phyloP scores from a whole-genome alignment of 92 coral and sea anemone genomes.

The Heteractis magnifica region DNA sequence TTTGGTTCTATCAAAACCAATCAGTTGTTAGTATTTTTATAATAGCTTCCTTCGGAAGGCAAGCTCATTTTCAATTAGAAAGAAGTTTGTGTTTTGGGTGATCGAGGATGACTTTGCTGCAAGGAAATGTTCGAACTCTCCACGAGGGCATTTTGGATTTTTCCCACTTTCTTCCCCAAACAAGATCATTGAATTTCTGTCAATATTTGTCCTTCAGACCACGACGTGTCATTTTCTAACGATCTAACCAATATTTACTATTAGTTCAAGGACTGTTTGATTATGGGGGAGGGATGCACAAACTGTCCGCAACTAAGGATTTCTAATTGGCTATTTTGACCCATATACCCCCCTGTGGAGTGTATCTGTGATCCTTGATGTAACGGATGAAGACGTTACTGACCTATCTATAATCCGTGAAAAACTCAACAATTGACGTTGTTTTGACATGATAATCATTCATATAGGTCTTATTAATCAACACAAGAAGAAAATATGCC shows the following conservation, averaged over 20 bases:
- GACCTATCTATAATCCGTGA: slow-evolving; percentile 48
- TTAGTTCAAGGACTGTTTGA: slow-evolving; percentile 77
- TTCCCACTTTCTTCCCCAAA: slow-evolving; percentile 13
- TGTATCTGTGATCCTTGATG: slow-evolving; percentile 56
- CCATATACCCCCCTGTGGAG: slow-evolving; percentile 85
- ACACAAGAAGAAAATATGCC: background rate
- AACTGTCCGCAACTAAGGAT: slow-evolving; percentile 73
- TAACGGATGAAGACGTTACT: slow-evolving; percentile 56
- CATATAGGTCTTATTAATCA: background rate
- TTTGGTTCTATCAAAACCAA: slow-evolving; percentile 86
- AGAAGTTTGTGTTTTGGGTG: slow-evolving; percentile 35
- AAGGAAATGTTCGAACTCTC: background rate
- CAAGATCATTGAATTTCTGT: slow-evolving; percentile 73
- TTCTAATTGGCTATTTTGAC: slow-evolving; percentile 93
- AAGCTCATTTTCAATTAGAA: slow-evolving; percentile 82
- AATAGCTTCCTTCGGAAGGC: slow-evolving; percentile 76
- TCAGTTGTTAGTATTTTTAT: slow-evolving; percentile 85
- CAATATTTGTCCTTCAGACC: slow-evolving; percentile 76
- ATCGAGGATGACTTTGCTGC: slow-evolving; percentile 6
- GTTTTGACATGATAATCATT: slow-evolving; percentile 10
- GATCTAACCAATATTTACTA: slow-evolving; percentile 75
- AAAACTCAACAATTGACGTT: slow-evolving; percentile 13
- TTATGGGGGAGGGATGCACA: slow-evolving; percentile 87
- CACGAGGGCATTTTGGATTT: background rate
- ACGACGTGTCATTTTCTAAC: slow-evolving; percentile 66